Percentiles rank a stretch among this genome's conserved stretches.
phyloP scores from a whole-genome alignment of 2,888 invertebrate genomes.

The Dryadula phaetusa region DNA sequence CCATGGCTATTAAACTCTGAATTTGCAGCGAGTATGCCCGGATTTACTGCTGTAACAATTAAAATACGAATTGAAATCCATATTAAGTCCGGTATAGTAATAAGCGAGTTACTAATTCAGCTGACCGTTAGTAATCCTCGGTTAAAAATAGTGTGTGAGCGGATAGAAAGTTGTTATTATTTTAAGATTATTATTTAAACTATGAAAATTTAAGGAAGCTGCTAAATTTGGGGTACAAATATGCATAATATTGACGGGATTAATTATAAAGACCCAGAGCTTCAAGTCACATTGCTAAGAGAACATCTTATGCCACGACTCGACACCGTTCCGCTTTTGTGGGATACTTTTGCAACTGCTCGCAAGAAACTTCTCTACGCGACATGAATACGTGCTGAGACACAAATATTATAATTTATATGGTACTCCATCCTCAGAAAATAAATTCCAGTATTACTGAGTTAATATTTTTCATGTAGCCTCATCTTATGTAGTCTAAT shows the following conservation, averaged over 20 bases:
- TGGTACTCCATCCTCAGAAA: constrained; percentile 26
- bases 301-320: constrained; percentile 41
- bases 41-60: constrained; percentile 52
- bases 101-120: constrained; percentile 69
- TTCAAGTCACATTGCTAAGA: constrained; percentile 33
- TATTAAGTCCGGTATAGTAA: constrained; percentile 59
- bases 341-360: constrained; percentile 37
- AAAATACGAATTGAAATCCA: constrained; percentile 64
- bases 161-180: constrained; percentile 71
- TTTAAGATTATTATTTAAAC: constrained; percentile 71
- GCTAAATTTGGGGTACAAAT: constrained; percentile 58
- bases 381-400: constrained; percentile 34
- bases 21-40: constrained; percentile 34
- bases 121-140: constrained; percentile 64
- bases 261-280: constrained; percentile 54
- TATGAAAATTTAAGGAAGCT: constrained; percentile 61
- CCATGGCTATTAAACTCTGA: constrained; percentile 42
- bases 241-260: constrained; percentile 58
- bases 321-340: constrained; percentile 44
- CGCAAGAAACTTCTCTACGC: constrained; percentile 37
- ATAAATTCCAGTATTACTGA: constrained; percentile 14
- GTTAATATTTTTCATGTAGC: not conserved
- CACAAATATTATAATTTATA: constrained; percentile 36
- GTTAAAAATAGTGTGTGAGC: constrained; percentile 53
- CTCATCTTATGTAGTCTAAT: constrained; percentile 1